Base-by-base conservation (phyloP, 2,888 invertebrate species). In the Orthosia incerta region DNA sequence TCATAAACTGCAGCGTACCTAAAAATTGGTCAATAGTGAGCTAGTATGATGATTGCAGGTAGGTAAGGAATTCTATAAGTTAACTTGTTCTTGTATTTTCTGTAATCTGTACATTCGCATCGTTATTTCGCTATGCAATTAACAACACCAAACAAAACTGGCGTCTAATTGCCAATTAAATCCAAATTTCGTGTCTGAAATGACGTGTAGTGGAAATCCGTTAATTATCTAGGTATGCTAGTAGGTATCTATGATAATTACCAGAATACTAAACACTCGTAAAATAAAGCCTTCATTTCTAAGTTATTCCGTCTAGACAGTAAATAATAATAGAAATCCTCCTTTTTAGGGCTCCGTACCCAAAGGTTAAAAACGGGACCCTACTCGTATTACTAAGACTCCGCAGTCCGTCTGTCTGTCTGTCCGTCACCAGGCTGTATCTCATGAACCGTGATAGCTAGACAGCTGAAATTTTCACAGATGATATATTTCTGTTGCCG, bases 191-290 rank as follows among this genome's bases (percentile, higher is more conserved):
- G 66, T 73, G 65, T 67, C 74, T 76, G 71, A 65, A 74, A 64
- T 79, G 60, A 74, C 66, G 83, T 80, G 74, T 73, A 39, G 66
- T 60, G 74, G 80, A 81, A 67, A 81, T 83, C 80, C 74, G 74
- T 53, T 83, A 64, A 83, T 79, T 74, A 74, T 12, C n/a, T 46
- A 67, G 56, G 50, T 68, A 64, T 66, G 55, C 46, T 48, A 48
- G 50, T 55, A 9, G 0, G 9, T 60, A 26, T 16, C 48, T 80
- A 53, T 55, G 20, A 26, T 16, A 31, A 65, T 59, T 55, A 61
- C 48, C 45, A 16, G 53, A 59, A 51, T 53, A 48, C 20, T 31
- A 26, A 48, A 15, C 31, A 45, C 13, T 61, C 20, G 50, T n/a
- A 48, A 59, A 59, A 63, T 26, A 59, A 26, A 56, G 26, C 78